Evolutionary conservation across 2,888 invertebrate genomes (phyloP).

Genomic region (Heteropelma amictum): DNA sequence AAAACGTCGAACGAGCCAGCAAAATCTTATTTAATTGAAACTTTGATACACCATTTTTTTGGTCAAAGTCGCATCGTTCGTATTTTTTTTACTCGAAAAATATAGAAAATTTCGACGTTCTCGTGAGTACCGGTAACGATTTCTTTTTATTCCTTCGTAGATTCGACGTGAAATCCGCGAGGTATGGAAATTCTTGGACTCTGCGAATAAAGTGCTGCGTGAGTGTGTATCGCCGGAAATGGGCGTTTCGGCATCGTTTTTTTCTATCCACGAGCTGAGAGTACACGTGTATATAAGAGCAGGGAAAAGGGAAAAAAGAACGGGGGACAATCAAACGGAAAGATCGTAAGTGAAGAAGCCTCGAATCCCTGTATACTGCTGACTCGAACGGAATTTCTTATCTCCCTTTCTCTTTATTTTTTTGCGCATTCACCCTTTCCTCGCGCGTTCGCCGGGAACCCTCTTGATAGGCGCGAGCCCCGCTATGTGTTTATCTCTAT

Average conservation of each 20-base stretch:
- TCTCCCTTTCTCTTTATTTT: neutral
- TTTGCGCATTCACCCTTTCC: neutral
- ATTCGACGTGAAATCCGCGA: neutral
- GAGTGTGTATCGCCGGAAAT: slow-evolving; percentile 70
- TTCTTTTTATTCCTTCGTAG: too few relatives aligned
- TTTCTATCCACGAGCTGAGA: slow-evolving; percentile 19
- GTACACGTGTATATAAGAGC: too few relatives aligned
- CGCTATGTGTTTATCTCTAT: slow-evolving; percentile 19
- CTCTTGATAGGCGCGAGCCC: too few relatives aligned
- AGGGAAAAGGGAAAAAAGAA: slow-evolving; percentile 39
- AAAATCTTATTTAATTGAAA: too few relatives aligned
- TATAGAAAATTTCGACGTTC: too few relatives aligned
- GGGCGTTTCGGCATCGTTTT: slow-evolving; percentile 71
- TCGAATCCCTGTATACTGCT: slow-evolving; percentile 60
- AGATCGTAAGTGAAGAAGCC: too few relatives aligned
- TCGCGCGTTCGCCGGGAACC: neutral
- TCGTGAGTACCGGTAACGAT: too few relatives aligned
- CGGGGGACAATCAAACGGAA: too few relatives aligned
- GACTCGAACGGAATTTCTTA: slow-evolving; percentile 43
- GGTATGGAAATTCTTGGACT: slow-evolving; percentile 1
- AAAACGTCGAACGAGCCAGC: too few relatives aligned
- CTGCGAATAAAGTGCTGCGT: slow-evolving; percentile 53
- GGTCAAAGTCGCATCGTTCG: too few relatives aligned
- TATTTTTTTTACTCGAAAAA: too few relatives aligned
- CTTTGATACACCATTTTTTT: too few relatives aligned